Conservation (phyloP, 2,888 invertebrate genomes). For the Hipparchia semele region DNA sequence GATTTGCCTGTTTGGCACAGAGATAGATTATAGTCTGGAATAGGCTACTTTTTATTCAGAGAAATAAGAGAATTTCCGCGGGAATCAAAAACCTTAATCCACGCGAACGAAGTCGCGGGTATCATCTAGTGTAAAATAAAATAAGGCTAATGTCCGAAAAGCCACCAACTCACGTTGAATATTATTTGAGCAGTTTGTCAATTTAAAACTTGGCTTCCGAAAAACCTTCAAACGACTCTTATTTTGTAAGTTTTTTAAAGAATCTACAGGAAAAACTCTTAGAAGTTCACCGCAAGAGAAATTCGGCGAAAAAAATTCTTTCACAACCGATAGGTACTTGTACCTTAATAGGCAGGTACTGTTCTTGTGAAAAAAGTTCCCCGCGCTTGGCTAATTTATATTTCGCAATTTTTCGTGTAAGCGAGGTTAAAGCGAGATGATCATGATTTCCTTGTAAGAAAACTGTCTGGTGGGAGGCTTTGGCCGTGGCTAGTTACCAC, state of each 20-base stretch:
- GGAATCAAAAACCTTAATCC: too few species aligned
- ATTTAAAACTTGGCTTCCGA: too few species aligned
- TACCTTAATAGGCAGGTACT: not conserved
- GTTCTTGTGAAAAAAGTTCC: not conserved
- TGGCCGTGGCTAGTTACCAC: not conserved
- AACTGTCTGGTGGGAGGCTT: not conserved
- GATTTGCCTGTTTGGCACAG: too few species aligned
- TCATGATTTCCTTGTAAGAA: not conserved
- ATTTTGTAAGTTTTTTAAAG: not conserved
- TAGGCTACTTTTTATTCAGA: too few species aligned
- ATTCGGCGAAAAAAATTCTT: not conserved
- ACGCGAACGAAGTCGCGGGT: too few species aligned
- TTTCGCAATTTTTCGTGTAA: not conserved
- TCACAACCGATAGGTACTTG: not conserved
- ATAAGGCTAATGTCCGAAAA: too few species aligned
- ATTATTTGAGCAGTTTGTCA: too few species aligned
- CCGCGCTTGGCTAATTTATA: not conserved
- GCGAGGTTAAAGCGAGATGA: not conserved
- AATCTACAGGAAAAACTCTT: not conserved
- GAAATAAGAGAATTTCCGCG: too few species aligned
- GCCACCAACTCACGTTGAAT: too few species aligned
- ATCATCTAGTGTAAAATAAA: too few species aligned
- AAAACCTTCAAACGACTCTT: too few species aligned
- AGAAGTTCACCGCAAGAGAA: not conserved
- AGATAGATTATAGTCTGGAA: too few species aligned